Percentiles rank a stretch among this genome's conserved stretches.
These are phyloP conservation scores for Scomber japonicus DNA, from an alignment of 2,113 vertebrate genomes.

Conservation along the genomic window DNA sequence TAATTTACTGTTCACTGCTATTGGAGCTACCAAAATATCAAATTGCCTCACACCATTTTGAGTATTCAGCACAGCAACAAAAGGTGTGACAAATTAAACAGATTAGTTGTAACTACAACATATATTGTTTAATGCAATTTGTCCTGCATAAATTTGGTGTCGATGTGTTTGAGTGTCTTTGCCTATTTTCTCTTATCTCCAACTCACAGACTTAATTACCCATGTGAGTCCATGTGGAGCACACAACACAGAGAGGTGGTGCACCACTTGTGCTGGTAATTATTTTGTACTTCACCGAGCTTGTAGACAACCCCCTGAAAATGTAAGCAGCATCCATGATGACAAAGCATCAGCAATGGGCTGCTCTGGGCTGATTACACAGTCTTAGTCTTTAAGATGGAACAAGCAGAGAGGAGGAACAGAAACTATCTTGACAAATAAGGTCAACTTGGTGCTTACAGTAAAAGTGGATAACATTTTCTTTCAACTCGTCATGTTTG, in stretches of 20 bases:
- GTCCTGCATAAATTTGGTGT: conserved; percentile 42
- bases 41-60: not conserved
- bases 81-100: conserved; percentile 38
- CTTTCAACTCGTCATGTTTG: conserved; percentile 7
- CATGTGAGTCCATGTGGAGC: conserved; percentile 57
- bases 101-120: conserved; percentile 29
- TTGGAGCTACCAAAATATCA: not conserved
- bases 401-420: conserved; percentile 35
- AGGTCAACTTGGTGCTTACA: conserved; percentile 47
- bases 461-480: not conserved
- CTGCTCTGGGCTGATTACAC: conserved; percentile 60
- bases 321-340: conserved; percentile 48
- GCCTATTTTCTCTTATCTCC: conserved; percentile 64
- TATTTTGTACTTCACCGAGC: conserved; percentile 69
- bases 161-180: conserved; percentile 47
- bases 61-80: conserved; percentile 16
- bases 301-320: conserved; percentile 65
- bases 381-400: conserved; percentile 19
- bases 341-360: conserved; percentile 51
- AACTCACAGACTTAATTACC: conserved; percentile 72
- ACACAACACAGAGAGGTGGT: conserved; percentile 47
- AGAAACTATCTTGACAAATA: conserved; percentile 37
- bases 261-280: conserved; percentile 69
- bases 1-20: too few species aligned
- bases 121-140: conserved; percentile 45